These are phyloP conservation scores for Verasper variegatus DNA, from an alignment of 2,113 vertebrate species.

Conservation along the genomic window DNA sequence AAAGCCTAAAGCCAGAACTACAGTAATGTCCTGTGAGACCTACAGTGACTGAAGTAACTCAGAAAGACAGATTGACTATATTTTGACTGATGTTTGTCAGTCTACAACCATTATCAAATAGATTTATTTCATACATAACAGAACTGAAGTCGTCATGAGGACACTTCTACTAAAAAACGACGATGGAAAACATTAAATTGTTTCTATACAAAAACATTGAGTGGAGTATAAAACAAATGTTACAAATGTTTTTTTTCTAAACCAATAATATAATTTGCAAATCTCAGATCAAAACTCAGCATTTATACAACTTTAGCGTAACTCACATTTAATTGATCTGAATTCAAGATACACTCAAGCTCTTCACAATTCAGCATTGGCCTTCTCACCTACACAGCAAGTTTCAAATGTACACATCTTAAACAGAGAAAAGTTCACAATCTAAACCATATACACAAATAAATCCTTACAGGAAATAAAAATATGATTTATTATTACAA, in stretches of 20 bases:
- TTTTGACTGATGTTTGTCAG: too few species aligned
- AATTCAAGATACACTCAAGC: background rate
- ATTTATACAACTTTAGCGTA: background rate
- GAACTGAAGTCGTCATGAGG: slow-evolving; percentile 7
- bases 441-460: slow-evolving; percentile 48
- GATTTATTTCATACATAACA: background rate
- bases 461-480: slow-evolving; percentile 29
- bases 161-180: slow-evolving; percentile 50
- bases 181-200: slow-evolving; percentile 16
- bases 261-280: slow-evolving; percentile 13
- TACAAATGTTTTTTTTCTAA: slow-evolving; percentile 41
- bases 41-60: background rate
- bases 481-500: slow-evolving; percentile 54
- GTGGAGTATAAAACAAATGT: slow-evolving; percentile 61
- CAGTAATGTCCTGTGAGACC: too few species aligned
- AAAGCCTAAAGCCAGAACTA: background rate
- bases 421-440: slow-evolving; percentile 12
- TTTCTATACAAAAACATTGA: slow-evolving; percentile 68
- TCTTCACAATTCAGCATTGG: slow-evolving; percentile 46
- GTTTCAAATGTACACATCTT: slow-evolving; percentile 43
- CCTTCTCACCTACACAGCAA: slow-evolving; percentile 40
- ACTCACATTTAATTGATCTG: background rate
- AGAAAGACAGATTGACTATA: too few species aligned
- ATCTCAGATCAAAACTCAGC: slow-evolving; percentile 56
- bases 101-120: too few species aligned